Conservation (phyloP, 2,797 vertebrate genomes). For the Phataginus tetradactyla region DNA sequence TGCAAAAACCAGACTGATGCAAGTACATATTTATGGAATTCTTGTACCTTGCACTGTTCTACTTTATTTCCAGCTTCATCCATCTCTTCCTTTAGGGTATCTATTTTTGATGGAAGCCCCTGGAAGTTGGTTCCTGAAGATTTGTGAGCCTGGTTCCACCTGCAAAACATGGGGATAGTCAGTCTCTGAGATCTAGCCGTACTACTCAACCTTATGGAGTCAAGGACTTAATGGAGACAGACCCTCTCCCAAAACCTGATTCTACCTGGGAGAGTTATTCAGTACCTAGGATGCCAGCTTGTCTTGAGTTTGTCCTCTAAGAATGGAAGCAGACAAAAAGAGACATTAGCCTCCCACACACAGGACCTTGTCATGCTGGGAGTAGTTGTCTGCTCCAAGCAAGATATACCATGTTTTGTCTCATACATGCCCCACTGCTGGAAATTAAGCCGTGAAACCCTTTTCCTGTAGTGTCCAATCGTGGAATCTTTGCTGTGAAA, state of each 20-base stretch:
- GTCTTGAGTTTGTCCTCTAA: not conserved
- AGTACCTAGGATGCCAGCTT: not conserved
- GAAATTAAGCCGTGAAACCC: not conserved
- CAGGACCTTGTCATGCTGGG: accelerated
- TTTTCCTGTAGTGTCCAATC: not conserved
- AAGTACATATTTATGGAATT: not conserved
- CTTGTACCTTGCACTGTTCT: constrained; percentile 96
- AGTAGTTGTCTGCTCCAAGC: not conserved
- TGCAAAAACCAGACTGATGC: not conserved
- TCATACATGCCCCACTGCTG: not conserved
- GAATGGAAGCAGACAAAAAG: not conserved
- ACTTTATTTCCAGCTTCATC: constrained; percentile 99
- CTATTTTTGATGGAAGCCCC: constrained; percentile 97
- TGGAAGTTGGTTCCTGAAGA: constrained; percentile 98
- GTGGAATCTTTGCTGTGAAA: not conserved
- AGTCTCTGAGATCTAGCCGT: not conserved
- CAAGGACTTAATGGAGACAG: not conserved
- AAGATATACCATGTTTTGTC: not conserved
- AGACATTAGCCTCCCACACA: not conserved
- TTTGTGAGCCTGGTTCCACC: constrained; percentile 99
- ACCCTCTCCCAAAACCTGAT: not conserved
- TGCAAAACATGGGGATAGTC: constrained; percentile 75
- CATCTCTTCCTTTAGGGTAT: constrained; percentile 98
- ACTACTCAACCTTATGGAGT: accelerated
- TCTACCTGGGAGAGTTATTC: not conserved